phyloP scores from a whole-genome alignment of 2,888 invertebrate species.

The Cheiracanthium punctorium region DNA sequence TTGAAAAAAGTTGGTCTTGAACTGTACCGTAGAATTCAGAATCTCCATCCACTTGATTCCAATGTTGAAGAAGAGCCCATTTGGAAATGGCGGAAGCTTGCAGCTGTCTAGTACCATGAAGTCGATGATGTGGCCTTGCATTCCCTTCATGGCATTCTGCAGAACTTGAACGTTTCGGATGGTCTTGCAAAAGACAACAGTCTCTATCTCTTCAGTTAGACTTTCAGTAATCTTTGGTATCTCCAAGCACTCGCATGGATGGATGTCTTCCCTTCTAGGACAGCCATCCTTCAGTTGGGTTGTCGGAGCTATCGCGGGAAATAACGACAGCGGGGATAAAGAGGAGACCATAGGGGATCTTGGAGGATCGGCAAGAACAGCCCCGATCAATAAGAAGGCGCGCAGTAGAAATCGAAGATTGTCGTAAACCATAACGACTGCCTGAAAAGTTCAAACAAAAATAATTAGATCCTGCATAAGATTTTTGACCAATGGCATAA shows the following conservation, averaged over 20 bases:
- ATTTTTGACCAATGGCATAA: too few species aligned
- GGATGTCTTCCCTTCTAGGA: slow-evolving; percentile 70
- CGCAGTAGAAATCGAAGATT: too few species aligned
- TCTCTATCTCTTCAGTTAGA: slow-evolving; percentile 54
- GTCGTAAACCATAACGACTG: too few species aligned
- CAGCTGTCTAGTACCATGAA: slow-evolving; percentile 72
- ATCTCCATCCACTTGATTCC: slow-evolving; percentile 72
- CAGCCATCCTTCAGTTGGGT: slow-evolving; percentile 53
- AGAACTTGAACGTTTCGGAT: slow-evolving; percentile 70
- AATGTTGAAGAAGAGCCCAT: slow-evolving; percentile 71
- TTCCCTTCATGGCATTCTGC: slow-evolving; percentile 71
- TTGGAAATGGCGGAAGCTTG: slow-evolving; percentile 72
- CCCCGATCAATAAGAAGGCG: background rate
- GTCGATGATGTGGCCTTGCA: slow-evolving; percentile 71
- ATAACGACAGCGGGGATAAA: background rate
- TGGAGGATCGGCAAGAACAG: background rate
- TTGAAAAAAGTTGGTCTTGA: slow-evolving; percentile 71
- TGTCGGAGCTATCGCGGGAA: slow-evolving; percentile 38
- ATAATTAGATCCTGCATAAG: too few species aligned
- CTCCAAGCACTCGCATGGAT: slow-evolving; percentile 71
- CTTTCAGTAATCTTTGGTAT: slow-evolving; percentile 26
- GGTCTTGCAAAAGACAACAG: slow-evolving; percentile 72
- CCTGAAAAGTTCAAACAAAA: too few species aligned
- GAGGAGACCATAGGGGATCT: background rate
- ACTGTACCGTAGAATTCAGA: slow-evolving; percentile 71